Conservation (phyloP, 2,888 invertebrate genomes). For the Acrobasis repandana region DNA sequence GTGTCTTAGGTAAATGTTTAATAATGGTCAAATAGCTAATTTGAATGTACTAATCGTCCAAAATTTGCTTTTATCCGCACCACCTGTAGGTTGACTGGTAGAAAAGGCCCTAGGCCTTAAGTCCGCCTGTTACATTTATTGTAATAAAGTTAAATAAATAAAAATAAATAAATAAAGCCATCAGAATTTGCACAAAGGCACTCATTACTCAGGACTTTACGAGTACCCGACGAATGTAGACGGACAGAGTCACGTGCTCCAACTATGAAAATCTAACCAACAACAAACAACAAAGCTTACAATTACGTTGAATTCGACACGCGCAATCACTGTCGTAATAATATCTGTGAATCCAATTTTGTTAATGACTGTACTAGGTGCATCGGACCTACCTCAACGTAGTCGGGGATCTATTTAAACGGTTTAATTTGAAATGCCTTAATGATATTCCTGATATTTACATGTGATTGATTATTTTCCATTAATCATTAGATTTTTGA, state of each 20-base stretch:
- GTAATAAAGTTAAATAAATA: too few species aligned
- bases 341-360: constrained; percentile 2
- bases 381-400: constrained; percentile 17
- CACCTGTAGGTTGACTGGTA: too few species aligned
- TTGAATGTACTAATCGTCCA: too few species aligned
- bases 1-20: too few species aligned
- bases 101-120: too few species aligned
- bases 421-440: constrained; percentile 12
- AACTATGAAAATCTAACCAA: background rate
- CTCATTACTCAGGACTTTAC: too few species aligned
- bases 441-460: constrained; percentile 2
- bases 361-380: constrained; percentile 12
- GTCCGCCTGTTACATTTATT: too few species aligned
- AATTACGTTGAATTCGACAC: background rate
- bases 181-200: too few species aligned
- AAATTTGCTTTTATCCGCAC: too few species aligned
- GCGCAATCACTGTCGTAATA: background rate
- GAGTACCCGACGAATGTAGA: too few species aligned
- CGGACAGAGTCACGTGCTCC: background rate
- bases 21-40: too few species aligned
- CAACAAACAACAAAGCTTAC: background rate
- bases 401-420: constrained; percentile 13
- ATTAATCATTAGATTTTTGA: background rate
- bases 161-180: too few species aligned
- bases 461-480: constrained; percentile 11